Conservation (phyloP, 2,888 invertebrate species). For the Lasioglossum figueresi region DNA sequence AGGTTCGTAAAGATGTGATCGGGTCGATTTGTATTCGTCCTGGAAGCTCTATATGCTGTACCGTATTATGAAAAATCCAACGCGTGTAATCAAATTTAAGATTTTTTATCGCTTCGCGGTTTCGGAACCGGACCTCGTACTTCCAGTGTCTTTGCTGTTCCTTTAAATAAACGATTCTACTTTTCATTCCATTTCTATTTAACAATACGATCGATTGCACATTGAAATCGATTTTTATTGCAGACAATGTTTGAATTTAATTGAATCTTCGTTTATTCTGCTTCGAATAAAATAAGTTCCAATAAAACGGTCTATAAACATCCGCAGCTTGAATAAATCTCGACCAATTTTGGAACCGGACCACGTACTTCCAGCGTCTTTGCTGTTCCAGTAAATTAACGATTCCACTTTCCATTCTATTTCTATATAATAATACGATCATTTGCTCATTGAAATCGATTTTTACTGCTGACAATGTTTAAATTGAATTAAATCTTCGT, state of each 20-base stretch:
- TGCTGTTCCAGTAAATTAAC: too few relatives aligned
- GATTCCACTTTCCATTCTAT: too few relatives aligned
- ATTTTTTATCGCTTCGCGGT: conserved; percentile 42
- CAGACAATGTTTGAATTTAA: background rate
- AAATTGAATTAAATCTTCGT: too few relatives aligned
- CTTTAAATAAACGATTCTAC: background rate
- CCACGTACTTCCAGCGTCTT: too few relatives aligned
- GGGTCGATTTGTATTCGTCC: conserved; percentile 68
- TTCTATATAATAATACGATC: too few relatives aligned
- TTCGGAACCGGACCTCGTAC: background rate
- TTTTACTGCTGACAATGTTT: too few relatives aligned
- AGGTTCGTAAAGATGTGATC: conserved; percentile 45
- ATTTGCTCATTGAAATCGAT: too few relatives aligned
- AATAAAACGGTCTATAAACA: background rate
- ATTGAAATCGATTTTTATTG: background rate
- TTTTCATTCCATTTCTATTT: background rate
- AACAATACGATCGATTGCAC: background rate
- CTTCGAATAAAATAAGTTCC: background rate
- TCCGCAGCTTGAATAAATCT: too few relatives aligned
- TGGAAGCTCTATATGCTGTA: conserved; percentile 49
- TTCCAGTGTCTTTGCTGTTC: background rate
- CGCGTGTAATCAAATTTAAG: conserved; percentile 50
- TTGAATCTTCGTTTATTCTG: too few relatives aligned
- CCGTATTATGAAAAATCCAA: conserved; percentile 45
- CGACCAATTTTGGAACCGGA: background rate